phyloP scores from a whole-genome alignment of 2,113 vertebrate genomes.

The Terrapene triunguis region DNA sequence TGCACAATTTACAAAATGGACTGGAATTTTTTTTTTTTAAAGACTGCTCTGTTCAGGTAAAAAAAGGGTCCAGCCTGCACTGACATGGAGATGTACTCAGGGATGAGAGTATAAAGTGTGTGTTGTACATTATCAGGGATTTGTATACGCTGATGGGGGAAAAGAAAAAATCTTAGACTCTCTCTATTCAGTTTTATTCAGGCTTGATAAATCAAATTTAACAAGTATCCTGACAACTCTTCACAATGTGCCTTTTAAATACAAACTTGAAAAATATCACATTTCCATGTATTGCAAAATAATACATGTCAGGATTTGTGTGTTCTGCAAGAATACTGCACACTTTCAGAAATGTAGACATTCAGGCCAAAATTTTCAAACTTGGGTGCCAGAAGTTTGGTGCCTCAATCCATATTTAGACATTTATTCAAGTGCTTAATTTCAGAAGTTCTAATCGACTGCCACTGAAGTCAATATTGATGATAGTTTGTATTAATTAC shows the following conservation, averaged over 20 bases:
- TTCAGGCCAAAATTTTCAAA: neutral
- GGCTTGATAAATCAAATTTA: neutral
- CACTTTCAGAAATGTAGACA: neutral
- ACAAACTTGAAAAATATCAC: neutral
- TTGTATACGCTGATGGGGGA: neutral
- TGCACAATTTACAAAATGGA: constrained; percentile 48
- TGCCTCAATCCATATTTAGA: neutral
- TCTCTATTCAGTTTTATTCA: neutral
- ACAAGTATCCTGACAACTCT: neutral
- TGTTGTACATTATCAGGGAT: neutral
- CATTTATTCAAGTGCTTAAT: neutral
- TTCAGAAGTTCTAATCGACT: neutral
- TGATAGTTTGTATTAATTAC: neutral
- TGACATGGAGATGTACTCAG: neutral
- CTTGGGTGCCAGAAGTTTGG: neutral
- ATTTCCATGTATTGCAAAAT: neutral
- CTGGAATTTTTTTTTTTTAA: neutral
- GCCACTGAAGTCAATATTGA: neutral
- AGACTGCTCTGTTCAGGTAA: constrained; percentile 22
- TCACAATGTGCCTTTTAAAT: neutral
- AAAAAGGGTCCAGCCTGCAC: constrained; percentile 22
- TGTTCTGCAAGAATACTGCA: neutral
- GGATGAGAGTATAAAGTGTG: no score
- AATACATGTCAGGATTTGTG: neutral
- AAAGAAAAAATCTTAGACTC: neutral